phyloP scores from a whole-genome alignment of 1,140 invertebrate genomes.

The Ips nitidus region DNA sequence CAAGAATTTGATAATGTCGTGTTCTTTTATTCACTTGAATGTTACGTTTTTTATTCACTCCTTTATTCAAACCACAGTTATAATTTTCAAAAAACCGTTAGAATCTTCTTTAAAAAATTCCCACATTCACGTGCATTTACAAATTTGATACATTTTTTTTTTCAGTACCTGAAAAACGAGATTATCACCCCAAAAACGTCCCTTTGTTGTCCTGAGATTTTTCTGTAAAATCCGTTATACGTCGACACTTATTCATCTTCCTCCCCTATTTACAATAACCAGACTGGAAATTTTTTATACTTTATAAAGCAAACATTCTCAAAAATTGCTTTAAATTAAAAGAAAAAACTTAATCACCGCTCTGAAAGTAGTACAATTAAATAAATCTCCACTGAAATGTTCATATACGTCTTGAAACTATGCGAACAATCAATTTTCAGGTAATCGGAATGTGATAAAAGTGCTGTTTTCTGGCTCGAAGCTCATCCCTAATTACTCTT shows the following conservation, averaged over 20 bases:
- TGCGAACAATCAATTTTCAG: background rate
- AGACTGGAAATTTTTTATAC: too few species aligned
- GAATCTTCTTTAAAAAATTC: background rate
- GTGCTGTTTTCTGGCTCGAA: slow-evolving; percentile 8
- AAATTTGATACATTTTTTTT: slow-evolving; percentile 10
- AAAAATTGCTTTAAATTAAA: background rate
- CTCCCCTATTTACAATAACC: too few species aligned
- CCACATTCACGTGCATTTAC: slow-evolving; percentile 3
- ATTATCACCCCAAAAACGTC: slow-evolving; percentile 2
- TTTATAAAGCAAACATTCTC: too few species aligned
- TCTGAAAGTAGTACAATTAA: background rate
- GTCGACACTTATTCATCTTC: background rate
- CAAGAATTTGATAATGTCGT: slow-evolving; percentile 20
- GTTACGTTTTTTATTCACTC: background rate
- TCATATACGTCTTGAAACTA: too few species aligned
- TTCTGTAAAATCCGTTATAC: slow-evolving; percentile 2
- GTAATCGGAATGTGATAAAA: slow-evolving; percentile 6
- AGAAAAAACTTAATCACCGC: background rate
- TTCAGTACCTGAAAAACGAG: slow-evolving; percentile 1
- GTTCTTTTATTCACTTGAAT: slow-evolving; percentile 6
- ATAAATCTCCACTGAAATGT: background rate
- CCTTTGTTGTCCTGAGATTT: background rate
- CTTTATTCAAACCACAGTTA: background rate
- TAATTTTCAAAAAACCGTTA: too few species aligned
- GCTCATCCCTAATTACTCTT: slow-evolving; percentile 7